Percentiles rank a stretch among this genome's conserved stretches.
These are phyloP conservation scores for Ceryle rudis DNA, from an alignment of 2,797 vertebrate genomes.

Conservation along the genomic window DNA sequence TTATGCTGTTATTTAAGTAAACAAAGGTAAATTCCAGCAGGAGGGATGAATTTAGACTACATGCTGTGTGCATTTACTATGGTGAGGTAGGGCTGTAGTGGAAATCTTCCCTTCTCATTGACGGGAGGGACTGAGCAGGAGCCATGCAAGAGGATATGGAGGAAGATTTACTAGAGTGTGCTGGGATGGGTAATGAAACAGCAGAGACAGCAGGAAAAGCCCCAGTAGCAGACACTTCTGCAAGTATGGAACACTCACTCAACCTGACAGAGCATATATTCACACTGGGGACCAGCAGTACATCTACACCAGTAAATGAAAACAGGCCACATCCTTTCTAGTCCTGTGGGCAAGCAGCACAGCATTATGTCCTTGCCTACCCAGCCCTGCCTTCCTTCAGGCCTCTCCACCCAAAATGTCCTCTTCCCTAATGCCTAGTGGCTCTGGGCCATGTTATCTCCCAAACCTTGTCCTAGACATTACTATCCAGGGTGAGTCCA, in stretches of 20 bases:
- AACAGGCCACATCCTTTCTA: not conserved
- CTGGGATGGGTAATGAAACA: not conserved
- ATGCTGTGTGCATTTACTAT: not conserved
- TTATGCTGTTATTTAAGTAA: not conserved
- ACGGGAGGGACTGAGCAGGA: not conserved
- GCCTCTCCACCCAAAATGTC: not conserved
- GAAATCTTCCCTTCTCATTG: not conserved
- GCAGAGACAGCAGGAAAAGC: not conserved
- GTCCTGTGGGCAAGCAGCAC: not conserved
- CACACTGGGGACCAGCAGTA: accelerated
- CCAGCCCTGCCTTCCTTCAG: not conserved
- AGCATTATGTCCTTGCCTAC: accelerated
- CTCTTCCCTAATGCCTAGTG: not conserved
- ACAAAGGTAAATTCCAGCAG: slow-evolving; percentile 7
- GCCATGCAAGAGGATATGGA: not conserved
- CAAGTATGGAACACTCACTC: not conserved
- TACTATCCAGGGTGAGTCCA: not conserved
- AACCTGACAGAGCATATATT: not conserved
- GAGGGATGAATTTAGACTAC: not conserved
- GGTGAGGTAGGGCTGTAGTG: not conserved
- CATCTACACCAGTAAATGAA: not conserved
- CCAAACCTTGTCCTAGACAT: not conserved
- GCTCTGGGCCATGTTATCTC: not conserved
- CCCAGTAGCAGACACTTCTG: not conserved
- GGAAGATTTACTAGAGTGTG: not conserved